Conservation (phyloP, 2,888 invertebrate genomes). For the Diarsia rubi region DNA sequence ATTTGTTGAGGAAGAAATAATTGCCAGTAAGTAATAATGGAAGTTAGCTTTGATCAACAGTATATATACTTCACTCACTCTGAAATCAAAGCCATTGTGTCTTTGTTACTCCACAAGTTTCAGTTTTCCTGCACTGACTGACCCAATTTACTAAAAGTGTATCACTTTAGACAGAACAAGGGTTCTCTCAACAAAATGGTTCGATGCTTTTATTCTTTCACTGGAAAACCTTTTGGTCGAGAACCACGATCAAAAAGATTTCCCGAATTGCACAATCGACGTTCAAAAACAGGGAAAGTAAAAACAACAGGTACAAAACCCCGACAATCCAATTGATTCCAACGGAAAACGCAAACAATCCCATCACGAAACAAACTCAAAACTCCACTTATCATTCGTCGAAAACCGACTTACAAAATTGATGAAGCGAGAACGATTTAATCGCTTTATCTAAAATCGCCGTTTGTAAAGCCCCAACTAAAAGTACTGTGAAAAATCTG, state of each 20-base stretch:
- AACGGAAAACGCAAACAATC: constrained; percentile 15
- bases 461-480: constrained; percentile 43
- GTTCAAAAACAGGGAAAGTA: constrained; percentile 2
- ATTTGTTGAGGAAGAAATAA: not conserved
- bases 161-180: not conserved
- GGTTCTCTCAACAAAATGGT: not conserved
- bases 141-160: constrained; percentile 16
- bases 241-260: constrained; percentile 2
- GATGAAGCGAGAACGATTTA: constrained; percentile 50
- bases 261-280: not conserved
- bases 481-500: constrained; percentile 62
- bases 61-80: not conserved
- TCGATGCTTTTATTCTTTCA: constrained; percentile 5
- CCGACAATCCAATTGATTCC: constrained; percentile 21
- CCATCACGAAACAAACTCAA: constrained; percentile 38
- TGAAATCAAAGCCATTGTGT: not conserved
- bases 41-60: not conserved
- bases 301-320: constrained; percentile 18
- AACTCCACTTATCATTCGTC: constrained; percentile 44
- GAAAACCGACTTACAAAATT: constrained; percentile 44
- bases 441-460: constrained; percentile 58
- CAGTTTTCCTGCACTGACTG: not conserved
- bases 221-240: not conserved
- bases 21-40: not conserved
- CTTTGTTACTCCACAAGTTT: not conserved